These are phyloP conservation scores for Nothoprocta pentlandii DNA, from an alignment of 2,113 vertebrate genomes.

Conservation along the genomic window DNA sequence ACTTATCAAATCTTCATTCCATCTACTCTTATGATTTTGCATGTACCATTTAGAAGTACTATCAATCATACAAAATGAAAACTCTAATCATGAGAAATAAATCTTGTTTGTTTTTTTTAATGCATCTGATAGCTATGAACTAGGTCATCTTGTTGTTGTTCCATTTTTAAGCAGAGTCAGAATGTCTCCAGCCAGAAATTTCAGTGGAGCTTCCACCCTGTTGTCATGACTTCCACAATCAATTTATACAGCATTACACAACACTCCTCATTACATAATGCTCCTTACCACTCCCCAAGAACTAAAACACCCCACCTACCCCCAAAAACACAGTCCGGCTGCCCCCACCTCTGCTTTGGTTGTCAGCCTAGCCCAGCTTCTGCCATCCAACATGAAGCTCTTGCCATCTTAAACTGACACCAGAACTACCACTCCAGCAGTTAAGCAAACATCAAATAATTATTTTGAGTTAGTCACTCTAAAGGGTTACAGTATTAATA, in stretches of 20 bases:
- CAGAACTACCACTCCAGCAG: accelerated
- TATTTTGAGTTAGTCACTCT: background rate
- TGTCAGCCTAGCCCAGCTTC: background rate
- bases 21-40: background rate
- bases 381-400: background rate
- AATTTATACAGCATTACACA: background rate
- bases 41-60: background rate
- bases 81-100: background rate
- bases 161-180: constrained; percentile 30
- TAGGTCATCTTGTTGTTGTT: background rate
- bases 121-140: background rate
- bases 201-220: background rate
- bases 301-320: background rate
- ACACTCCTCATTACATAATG: background rate
- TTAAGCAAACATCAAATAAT: background rate
- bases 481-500: background rate
- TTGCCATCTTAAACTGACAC: accelerated
- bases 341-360: background rate
- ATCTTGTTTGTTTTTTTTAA: background rate
- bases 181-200: background rate
- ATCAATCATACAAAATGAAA: background rate
- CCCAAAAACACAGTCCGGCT: background rate
- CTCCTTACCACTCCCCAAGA: background rate
- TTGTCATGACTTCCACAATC: background rate
- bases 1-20: background rate